Percentiles rank a stretch among this genome's conserved stretches.
phyloP scores from a whole-genome alignment of 2,113 vertebrate genomes.

The Climacteris rufus region DNA sequence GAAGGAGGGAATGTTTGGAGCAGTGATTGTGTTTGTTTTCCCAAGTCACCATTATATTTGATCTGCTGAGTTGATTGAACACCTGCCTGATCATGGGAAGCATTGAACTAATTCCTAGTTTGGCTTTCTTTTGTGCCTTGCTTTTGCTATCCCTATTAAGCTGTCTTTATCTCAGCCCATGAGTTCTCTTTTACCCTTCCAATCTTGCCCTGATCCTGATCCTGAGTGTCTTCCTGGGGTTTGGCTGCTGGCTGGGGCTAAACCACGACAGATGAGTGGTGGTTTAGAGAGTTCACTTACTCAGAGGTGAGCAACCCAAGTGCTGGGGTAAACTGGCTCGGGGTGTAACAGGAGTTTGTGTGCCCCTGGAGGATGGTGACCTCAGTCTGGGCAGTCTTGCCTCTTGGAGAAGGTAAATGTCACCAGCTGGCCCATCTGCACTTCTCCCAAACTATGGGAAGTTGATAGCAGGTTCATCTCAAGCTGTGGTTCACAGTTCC shows the following conservation, averaged over 20 bases:
- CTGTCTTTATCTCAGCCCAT: background rate
- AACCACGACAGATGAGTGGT: rapidly evolving
- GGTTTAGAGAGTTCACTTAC: background rate
- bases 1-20: background rate
- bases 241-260: background rate
- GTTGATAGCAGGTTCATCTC: background rate
- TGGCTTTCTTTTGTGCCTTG: background rate
- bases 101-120: background rate
- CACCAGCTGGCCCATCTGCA: background rate
- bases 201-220: background rate
- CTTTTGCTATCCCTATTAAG: background rate
- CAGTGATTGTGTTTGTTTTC: background rate
- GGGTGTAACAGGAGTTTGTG: background rate
- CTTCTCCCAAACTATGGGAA: background rate
- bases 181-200: background rate
- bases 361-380: background rate
- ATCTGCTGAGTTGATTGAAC: background rate
- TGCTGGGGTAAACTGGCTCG: background rate
- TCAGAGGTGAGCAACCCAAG: background rate
- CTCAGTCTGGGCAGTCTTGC: background rate
- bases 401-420: background rate
- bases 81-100: background rate
- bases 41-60: background rate
- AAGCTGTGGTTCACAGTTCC: background rate
- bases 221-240: background rate